Base-by-base conservation (phyloP, 2,113 vertebrate genomes). In the Larimichthys crocea region DNA sequence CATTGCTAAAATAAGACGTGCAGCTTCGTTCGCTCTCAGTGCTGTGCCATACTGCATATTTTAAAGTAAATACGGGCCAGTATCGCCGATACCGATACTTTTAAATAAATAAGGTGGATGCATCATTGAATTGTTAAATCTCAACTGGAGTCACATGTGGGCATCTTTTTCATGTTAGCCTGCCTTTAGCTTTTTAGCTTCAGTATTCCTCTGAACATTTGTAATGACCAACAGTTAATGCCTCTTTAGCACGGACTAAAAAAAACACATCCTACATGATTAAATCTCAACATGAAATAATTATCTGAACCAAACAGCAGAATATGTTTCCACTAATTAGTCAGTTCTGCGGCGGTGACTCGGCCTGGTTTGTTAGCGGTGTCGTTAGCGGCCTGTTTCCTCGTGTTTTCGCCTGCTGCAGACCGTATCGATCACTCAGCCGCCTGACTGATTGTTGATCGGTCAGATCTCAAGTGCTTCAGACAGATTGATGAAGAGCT, bases 361-460 rank as follows among this genome's bases (percentile, higher is more conserved):
- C 46, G 2, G 71, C 24, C 40, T 3, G 0, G 0, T 16, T n/a
- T 59, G 35, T 55, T 19, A 16, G 49, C 35, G 3, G n/a, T 9
- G 16, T 83, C 24, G 17, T 66, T 44, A 48, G 59, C 0, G 4
- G 29, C n/a, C n/a, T 5, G 42, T 9, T 55, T 84, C 63, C 62
- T 57, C 0, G 12, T 57, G 26, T 72, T 66, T 49, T 57, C 71
- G 66, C 24, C n/a, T 5, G 76, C 76, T 74, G 76, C 75, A 69
- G 71, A 53, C 67, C 0, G 50, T 29, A 87, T 83, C 12, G 77
- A 89, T 82, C 83, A 74, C 3, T 42, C 24, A 22, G 70, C 15
- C 10, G 72, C 76, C 76, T 87, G 89, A 85, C 70, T 74, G 85
- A 89, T 74, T 63, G 87, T 22, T 61, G 85, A 86, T 86, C 65